phyloP scores from a whole-genome alignment of 2,113 vertebrate genomes.

The Hipposideros armiger region DNA sequence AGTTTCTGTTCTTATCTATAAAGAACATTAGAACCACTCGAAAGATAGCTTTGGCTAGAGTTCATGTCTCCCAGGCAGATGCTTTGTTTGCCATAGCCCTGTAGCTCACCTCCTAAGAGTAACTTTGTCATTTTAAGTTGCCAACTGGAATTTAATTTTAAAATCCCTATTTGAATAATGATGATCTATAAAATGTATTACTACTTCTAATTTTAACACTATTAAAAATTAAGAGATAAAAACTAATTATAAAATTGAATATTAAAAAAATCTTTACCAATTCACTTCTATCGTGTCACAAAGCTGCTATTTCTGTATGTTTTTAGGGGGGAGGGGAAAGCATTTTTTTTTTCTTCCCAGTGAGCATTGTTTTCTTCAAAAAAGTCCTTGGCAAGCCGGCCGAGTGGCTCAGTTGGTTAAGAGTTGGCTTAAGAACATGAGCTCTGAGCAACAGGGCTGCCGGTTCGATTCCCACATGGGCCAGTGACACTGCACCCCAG shows the following conservation, averaged over 20 bases:
- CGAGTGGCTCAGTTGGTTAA: too few relatives aligned
- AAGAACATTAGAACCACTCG: background rate
- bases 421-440: too few relatives aligned
- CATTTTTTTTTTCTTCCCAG: background rate
- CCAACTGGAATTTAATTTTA: background rate
- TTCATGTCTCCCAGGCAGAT: background rate
- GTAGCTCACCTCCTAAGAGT: background rate
- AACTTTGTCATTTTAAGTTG: background rate
- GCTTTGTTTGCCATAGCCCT: too few relatives aligned
- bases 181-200: background rate
- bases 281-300: rapidly evolving
- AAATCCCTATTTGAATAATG: background rate
- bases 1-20: background rate
- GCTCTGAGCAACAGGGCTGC: too few relatives aligned
- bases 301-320: background rate
- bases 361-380: too few relatives aligned
- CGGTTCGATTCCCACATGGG: too few relatives aligned
- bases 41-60: background rate
- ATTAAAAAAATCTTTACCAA: background rate
- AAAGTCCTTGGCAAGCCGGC: too few relatives aligned
- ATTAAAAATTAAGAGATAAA: background rate
- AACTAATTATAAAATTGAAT: background rate
- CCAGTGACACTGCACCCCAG: too few relatives aligned
- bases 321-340: too few relatives aligned
- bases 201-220: background rate